A percentile compares a stretch with the other conserved stretches of the same genome.
Evolutionary conservation across 2,113 vertebrate genomes (phyloP).

Genomic region (cattle (Bos taurus)): ARS-UCD2.0 NC_037356.1:4449501-4450000

Average conservation of each 20-base stretch:
- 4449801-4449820: neutral
- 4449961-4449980: neutral
- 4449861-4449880: neutral
- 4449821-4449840: neutral
- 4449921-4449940: conserved; percentile 1
- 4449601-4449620: neutral
- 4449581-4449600: neutral
- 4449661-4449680: neutral
- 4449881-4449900: neutral
- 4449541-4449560: neutral
- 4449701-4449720: neutral
- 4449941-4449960: neutral
- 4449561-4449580: neutral
- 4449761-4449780: neutral
- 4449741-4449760: neutral
- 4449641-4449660: neutral
- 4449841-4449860: neutral
- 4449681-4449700: neutral
- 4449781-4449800: neutral
- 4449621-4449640: neutral
- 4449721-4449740: neutral
- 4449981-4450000: conserved; percentile 57
- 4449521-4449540: neutral
- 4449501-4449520: neutral
- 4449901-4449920: neutral